Base-by-base conservation (phyloP, 2,113 vertebrate species). In the Passerina amoena region DNA sequence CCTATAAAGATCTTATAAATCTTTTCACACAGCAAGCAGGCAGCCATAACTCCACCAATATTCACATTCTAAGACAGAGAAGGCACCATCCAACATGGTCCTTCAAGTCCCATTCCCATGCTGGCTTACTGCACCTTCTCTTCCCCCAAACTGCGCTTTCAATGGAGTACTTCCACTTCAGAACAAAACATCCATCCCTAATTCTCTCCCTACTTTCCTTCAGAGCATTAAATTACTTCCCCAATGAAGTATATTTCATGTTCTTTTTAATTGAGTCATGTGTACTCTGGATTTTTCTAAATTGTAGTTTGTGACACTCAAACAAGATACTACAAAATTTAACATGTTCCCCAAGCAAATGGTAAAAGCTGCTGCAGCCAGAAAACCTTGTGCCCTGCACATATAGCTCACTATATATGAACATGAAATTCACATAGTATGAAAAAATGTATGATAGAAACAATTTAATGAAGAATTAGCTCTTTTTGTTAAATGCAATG, bases 61-160 rank as follows among this genome's bases (percentile, higher is more conserved):
- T 7, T 27, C 11, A 50, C 0, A 0, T 57, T 56, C 22, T 6
- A 53, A 69, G 61, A 72, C 0, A 9, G 7, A 72, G 45, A 86
- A 86, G 45, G 25, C n/a, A 63, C 20, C 21, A 70, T 28, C 20
- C 63, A 77, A 16, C 2, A 15, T 0, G 7, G 21, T 40, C 50
- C 59, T 59, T 66, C 53, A 73, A 42, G 33, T 11, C 23, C 10
- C 64, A 47, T 8, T 80, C 42, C 31, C 8, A 0, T 0, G 2
- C 12, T 54, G 44, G 31, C 8, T 60, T 51, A 56, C 20, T 3
- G 5, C 9, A 69, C 25, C 61, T 31, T 42, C 38, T 60, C 68
- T 50, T 42, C 72, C 40, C 51, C 48, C 47, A 56, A 85, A 82
- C 10, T 0, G 0, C 59, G 65, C 23, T 28, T 33, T 70, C 75